Evolutionary conservation across 2,888 invertebrate genomes (phyloP).

Genomic region (Acanthosepion pharaonis): DNA sequence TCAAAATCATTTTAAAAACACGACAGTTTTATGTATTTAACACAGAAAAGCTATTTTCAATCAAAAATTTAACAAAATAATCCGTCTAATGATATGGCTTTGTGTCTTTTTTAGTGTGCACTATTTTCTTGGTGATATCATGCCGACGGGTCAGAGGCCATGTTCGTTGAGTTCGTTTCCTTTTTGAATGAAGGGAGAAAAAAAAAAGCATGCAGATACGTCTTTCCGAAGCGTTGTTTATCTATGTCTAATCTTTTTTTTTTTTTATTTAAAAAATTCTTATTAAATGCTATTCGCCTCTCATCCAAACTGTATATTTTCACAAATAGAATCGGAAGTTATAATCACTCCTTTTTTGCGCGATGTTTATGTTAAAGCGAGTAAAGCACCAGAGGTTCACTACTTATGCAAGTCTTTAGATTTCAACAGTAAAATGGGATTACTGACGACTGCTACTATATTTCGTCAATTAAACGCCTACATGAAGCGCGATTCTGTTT

Average conservation of each 20-base stretch:
- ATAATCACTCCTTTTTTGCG: neutral
- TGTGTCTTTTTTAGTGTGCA: neutral
- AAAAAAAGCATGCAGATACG: constrained; percentile 17
- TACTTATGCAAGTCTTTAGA: neutral
- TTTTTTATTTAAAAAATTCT: neutral
- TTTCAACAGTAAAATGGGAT: neutral
- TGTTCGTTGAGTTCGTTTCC: constrained; percentile 10
- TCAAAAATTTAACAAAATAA: neutral
- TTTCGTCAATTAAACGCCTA: neutral
- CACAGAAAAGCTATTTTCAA: neutral
- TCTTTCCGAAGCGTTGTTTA: neutral
- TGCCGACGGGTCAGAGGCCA: constrained; percentile 24
- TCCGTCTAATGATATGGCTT: neutral
- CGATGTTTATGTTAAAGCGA: neutral
- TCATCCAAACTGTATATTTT: neutral
- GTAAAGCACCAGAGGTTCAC: neutral
- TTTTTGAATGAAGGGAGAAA: constrained; percentile 34
- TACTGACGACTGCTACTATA: neutral
- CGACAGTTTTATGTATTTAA: neutral
- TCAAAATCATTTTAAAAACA: neutral
- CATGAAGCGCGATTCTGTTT: neutral
- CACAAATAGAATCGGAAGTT: neutral
- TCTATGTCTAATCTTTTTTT: neutral
- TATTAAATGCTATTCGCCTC: neutral
- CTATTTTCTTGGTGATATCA: constrained; percentile 42